Percentiles rank a stretch among this genome's conserved stretches.
Evolutionary conservation across 2,113 vertebrate genomes (phyloP).

Genomic region (Prinia subflava): DNA sequence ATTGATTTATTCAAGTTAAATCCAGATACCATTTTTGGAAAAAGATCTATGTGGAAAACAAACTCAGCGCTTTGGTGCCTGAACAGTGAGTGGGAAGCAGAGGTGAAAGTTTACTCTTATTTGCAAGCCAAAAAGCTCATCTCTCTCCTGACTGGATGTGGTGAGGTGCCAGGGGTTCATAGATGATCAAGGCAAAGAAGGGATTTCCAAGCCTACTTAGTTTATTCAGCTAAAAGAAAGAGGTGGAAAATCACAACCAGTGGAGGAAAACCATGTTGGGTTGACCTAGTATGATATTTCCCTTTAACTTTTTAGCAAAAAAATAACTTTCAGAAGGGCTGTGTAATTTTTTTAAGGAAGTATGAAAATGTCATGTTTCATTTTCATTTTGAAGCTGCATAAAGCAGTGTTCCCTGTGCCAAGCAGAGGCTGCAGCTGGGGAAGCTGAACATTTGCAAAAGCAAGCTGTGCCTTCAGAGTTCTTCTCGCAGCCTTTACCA

Average conservation of each 20-base stretch:
- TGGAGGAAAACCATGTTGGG: background rate
- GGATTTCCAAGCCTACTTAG: background rate
- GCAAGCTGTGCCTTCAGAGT: background rate
- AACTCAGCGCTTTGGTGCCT: background rate
- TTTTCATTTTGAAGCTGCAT: background rate
- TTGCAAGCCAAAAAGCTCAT: background rate
- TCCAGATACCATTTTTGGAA: background rate
- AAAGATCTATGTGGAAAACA: background rate
- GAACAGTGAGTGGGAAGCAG: background rate
- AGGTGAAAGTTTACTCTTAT: background rate
- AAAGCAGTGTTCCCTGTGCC: background rate
- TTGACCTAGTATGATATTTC: background rate
- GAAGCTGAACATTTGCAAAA: background rate
- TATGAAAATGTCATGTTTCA: background rate
- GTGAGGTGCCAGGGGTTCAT: background rate
- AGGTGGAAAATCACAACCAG: background rate
- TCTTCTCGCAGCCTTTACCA: background rate
- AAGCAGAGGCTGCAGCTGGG: background rate
- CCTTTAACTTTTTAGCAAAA: background rate
- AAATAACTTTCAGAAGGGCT: background rate
- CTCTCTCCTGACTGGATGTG: background rate
- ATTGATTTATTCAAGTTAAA: background rate
- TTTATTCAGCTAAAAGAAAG: background rate
- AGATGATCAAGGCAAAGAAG: background rate
- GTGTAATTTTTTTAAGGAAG: background rate